Evolutionary conservation across 2,113 vertebrate species (phyloP).

Genomic region (Pardalotus punctatus): DNA sequence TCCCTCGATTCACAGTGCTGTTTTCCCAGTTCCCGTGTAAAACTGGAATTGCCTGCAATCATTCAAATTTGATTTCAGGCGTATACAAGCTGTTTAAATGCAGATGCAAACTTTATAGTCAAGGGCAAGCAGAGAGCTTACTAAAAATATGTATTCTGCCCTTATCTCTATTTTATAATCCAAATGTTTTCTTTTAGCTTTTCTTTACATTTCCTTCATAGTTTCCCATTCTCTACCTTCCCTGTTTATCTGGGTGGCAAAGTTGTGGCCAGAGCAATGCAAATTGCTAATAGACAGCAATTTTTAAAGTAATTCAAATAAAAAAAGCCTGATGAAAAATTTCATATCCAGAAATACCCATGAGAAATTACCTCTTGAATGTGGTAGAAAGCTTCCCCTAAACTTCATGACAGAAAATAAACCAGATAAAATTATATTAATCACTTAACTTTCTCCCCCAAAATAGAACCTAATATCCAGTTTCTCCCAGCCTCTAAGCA

Average conservation of each 20-base stretch:
- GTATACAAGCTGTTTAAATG: constrained; percentile 25
- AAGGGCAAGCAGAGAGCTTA: constrained; percentile 1
- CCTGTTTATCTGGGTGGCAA: not conserved
- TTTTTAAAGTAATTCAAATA: not conserved
- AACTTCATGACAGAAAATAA: not conserved
- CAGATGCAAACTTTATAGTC: constrained; percentile 53
- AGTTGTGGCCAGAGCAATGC: not conserved
- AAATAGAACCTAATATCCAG: constrained; percentile 16
- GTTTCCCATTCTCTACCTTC: not conserved
- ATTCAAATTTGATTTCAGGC: constrained; percentile 33
- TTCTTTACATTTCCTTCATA: not conserved
- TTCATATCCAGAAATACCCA: not conserved
- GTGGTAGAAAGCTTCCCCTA: not conserved
- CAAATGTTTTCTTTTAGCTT: not conserved
- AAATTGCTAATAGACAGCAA: not conserved
- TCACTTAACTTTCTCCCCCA: constrained; percentile 24
- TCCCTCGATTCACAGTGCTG: not conserved
- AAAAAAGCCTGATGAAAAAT: not conserved
- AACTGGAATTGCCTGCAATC: constrained; percentile 29
- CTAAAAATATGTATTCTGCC: constrained; percentile 14
- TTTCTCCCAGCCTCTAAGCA: constrained; percentile 47
- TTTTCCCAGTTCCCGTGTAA: not conserved
- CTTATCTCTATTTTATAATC: not conserved
- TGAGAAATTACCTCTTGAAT: not conserved
- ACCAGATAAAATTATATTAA: constrained; percentile 31